A percentile compares a stretch with the other conserved stretches of the same genome.
Evolutionary conservation across 64 coral and sea anemone genomes (phyloP).

Genomic region (Pocillopora damicornis): DNA sequence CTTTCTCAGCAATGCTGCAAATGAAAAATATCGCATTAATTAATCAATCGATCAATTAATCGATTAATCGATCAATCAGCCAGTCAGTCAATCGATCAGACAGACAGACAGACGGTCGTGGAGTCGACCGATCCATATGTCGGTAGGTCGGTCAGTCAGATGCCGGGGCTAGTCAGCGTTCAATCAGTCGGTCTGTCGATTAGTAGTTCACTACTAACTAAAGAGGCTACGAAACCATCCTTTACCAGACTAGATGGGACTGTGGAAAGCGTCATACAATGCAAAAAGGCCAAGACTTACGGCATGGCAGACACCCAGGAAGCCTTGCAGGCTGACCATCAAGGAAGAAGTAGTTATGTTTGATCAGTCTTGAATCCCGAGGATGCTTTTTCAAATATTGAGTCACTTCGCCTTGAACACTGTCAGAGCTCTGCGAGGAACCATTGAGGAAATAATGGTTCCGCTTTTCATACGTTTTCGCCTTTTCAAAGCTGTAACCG

Average conservation of each 20-base stretch:
- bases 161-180: background rate
- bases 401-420: background rate
- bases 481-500: background rate
- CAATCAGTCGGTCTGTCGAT: background rate
- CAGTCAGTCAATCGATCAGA: background rate
- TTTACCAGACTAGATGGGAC: background rate
- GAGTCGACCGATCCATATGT: background rate
- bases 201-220: background rate
- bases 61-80: background rate
- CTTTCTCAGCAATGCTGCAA: background rate
- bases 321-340: background rate
- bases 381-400: background rate
- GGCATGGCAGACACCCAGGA: background rate
- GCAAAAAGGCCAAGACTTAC: background rate
- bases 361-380: background rate
- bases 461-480: background rate
- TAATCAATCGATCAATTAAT: background rate
- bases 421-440: background rate
- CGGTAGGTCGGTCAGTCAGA: background rate
- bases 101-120: too few species aligned
- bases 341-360: slow-evolving; percentile 18
- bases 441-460: background rate
- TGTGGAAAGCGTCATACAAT: background rate
- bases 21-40: background rate
- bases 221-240: background rate